Evolutionary conservation across 1,140 invertebrate genomes (phyloP), one percentile per base, ranked within the genome.

Genomic region (Trichoplusia ni): DNA sequence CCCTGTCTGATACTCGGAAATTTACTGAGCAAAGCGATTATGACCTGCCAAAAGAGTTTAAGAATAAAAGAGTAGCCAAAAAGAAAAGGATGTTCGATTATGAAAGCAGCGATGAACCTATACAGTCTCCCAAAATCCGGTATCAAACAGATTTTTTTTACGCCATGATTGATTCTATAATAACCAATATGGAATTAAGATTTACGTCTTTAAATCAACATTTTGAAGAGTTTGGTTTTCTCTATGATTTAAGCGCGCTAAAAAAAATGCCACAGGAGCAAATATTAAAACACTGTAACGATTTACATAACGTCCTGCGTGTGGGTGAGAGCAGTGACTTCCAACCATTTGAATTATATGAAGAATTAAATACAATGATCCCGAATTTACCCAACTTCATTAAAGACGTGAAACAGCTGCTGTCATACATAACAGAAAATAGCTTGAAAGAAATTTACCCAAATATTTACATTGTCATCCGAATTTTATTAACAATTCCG

Each of bases 251-350:
- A 40, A 18, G 11, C 13, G 13, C 11, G 27, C n/a, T 35, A 40
- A 40, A 40, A 40, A 40, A 44, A 31, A 59, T 25, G 8, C 23
- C 56, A 59, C 1, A 46, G 13, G 25, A 59, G 14, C 56, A 54
- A 31, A 46, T 54, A 53, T 51, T 42, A 27, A 58, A 33, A 37
- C 33, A 25, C 33, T 47, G 35, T 21, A 16, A 63, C 2, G 31
- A 53, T 44, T 63, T 31, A 53, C 47, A 59, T 1, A 67, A 3
- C 4, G 58, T 67, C 49, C 38, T 67, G n/a, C 38, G 21, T n/a
- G 25, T 67, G n/a, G 44, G 33, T 62, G 67, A 69, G 46, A 64
- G 56, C 46, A 64, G 54, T 60, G 54, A 61, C 31, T 69, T 69
- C 29, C 54, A 64, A 60, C 61, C 61, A 37, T 60, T 11, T 19